Conservation (phyloP, 2,797 vertebrate species). For the Moxostoma hubbsi region DNA sequence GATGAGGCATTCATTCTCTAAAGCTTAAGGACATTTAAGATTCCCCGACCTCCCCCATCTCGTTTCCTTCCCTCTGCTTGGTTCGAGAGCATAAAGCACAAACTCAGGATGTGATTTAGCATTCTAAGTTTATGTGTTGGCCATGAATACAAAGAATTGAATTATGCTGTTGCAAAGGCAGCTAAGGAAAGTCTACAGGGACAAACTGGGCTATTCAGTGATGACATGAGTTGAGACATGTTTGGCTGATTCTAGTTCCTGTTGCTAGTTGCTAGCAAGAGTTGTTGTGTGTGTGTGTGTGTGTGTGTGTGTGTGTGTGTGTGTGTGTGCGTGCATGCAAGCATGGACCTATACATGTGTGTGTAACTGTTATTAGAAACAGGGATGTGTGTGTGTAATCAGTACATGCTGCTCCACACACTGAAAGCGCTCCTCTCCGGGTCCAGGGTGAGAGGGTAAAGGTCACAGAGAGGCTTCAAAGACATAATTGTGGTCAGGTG, state of each 20-base stretch:
- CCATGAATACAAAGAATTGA: slow-evolving; percentile 69
- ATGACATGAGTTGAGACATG: slow-evolving; percentile 51
- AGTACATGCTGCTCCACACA: slow-evolving; percentile 6
- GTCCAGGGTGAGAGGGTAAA: slow-evolving; percentile 47
- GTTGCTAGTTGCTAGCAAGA: slow-evolving; percentile 17
- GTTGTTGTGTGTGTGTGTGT: too few species aligned
- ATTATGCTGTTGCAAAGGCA: slow-evolving; percentile 63
- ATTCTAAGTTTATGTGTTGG: slow-evolving; percentile 71
- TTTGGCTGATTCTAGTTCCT: slow-evolving; percentile 33
- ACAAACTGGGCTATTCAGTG: slow-evolving; percentile 50
- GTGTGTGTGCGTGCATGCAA: not conserved
- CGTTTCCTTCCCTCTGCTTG: slow-evolving; percentile 25
- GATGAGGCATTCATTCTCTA: not conserved
- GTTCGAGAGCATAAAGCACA: slow-evolving; percentile 64
- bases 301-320: not conserved
- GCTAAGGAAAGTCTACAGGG: slow-evolving; percentile 27
- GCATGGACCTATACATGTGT: not conserved
- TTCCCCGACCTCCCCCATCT: slow-evolving; percentile 18
- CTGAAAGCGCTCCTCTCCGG: slow-evolving; percentile 37
- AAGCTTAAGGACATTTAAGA: not conserved
- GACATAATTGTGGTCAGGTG: slow-evolving; percentile 61
- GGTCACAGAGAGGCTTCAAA: slow-evolving; percentile 54
- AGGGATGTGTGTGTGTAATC: slow-evolving; percentile 19
- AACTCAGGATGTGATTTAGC: slow-evolving; percentile 67
- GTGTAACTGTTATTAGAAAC: slow-evolving; percentile 48